These are phyloP conservation scores for Synanthedon andrenaeformis DNA, from an alignment of 2,888 invertebrate species.

Conservation along the genomic window DNA sequence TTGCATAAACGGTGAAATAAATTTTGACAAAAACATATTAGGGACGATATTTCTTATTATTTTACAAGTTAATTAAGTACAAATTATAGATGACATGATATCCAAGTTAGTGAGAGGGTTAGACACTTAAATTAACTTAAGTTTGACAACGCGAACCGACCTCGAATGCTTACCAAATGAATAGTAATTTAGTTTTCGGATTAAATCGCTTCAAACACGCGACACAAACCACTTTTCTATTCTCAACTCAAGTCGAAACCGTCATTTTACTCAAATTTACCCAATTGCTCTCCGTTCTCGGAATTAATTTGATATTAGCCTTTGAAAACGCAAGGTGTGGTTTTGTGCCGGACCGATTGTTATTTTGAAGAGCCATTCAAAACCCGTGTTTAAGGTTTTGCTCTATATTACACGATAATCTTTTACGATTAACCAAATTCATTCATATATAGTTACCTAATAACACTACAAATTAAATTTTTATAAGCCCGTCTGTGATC, in stretches of 20 bases:
- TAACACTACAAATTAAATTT: constrained; percentile 7
- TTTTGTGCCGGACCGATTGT: constrained; percentile 53
- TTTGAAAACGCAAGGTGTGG: constrained; percentile 69
- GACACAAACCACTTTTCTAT: constrained; percentile 70
- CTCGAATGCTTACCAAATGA: constrained; percentile 64
- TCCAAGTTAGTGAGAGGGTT: constrained; percentile 22
- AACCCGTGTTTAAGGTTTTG: constrained; percentile 54
- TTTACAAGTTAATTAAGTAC: too few species aligned
- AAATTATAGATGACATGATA: too few species aligned
- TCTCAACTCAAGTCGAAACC: constrained; percentile 57
- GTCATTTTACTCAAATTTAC: constrained; percentile 71
- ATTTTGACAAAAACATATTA: too few species aligned
- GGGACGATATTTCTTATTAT: too few species aligned
- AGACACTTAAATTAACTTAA: constrained; percentile 36
- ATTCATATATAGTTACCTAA: constrained; percentile 21
- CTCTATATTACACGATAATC: constrained; percentile 46
- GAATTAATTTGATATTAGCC: constrained; percentile 70
- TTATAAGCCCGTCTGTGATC: background rate
- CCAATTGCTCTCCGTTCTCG: constrained; percentile 65
- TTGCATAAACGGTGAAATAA: too few species aligned
- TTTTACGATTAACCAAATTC: constrained; percentile 40
- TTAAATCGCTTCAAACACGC: constrained; percentile 69
- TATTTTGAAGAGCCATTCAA: constrained; percentile 58
- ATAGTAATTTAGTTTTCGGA: constrained; percentile 68
- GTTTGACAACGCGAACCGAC: constrained; percentile 57